A percentile compares a stretch with the other conserved stretches of the same genome.
phyloP scores from a whole-genome alignment of 2,888 invertebrate genomes.

The Watsonalla cultraria region DNA sequence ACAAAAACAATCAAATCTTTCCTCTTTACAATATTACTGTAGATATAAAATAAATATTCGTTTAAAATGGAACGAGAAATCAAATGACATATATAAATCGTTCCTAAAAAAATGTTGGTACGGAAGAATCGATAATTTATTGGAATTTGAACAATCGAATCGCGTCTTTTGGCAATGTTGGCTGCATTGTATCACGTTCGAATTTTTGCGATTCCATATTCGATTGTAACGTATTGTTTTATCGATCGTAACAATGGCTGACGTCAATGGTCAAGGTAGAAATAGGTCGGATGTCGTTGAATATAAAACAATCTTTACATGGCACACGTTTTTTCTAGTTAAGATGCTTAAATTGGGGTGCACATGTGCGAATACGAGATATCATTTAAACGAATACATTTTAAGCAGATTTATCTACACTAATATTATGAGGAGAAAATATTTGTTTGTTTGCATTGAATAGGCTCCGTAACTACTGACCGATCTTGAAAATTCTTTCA shows the following conservation, averaged over 20 bases:
- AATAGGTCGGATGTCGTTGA: background rate
- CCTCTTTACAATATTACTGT: too few relatives aligned
- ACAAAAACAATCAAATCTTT: too few relatives aligned
- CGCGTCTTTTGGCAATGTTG: slow-evolving; percentile 41
- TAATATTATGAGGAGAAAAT: too few relatives aligned
- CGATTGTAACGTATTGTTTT: slow-evolving; percentile 13
- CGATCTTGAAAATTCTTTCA: too few relatives aligned
- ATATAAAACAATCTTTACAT: background rate
- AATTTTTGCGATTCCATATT: slow-evolving; percentile 37
- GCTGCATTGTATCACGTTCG: slow-evolving; percentile 46
- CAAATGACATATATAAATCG: too few relatives aligned
- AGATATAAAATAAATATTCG: too few relatives aligned
- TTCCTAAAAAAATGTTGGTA: background rate
- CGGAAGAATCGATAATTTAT: slow-evolving; percentile 1
- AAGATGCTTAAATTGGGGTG: background rate
- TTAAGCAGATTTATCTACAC: too few relatives aligned
- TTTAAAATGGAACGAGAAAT: too few relatives aligned
- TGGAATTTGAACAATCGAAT: slow-evolving; percentile 23
- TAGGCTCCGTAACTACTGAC: too few relatives aligned
- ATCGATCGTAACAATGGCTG: slow-evolving; percentile 2
- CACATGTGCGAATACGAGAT: background rate
- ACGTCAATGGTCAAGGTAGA: slow-evolving; percentile 14
- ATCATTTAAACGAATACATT: too few relatives aligned
- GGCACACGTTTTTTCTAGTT: background rate
- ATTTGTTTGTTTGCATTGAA: too few relatives aligned